phyloP scores from a whole-genome alignment of 2,113 vertebrate genomes.

The Catharus fuscescens region DNA sequence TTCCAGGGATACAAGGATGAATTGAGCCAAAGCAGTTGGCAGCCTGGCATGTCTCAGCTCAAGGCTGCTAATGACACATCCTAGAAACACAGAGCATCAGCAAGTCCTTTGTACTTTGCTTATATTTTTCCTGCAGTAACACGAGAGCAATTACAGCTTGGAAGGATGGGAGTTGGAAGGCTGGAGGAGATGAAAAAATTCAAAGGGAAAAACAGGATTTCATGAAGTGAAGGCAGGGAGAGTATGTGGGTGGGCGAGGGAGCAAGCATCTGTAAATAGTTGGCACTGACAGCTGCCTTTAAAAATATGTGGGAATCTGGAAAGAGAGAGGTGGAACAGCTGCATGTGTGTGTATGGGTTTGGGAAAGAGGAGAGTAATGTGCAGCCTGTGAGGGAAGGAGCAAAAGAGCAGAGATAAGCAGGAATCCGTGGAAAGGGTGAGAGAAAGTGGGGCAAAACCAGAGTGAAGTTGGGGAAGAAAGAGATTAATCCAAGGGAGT shows the following conservation, averaged over 20 bases:
- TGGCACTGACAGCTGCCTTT: slow-evolving; percentile 7
- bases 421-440: neutral
- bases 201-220: neutral
- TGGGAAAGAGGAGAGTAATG: neutral
- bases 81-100: slow-evolving; percentile 45
- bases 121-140: slow-evolving; percentile 30
- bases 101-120: slow-evolving; percentile 41
- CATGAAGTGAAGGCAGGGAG: neutral
- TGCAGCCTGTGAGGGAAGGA: neutral
- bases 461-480: neutral
- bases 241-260: neutral
- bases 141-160: slow-evolving; percentile 27
- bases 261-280: slow-evolving; percentile 43
- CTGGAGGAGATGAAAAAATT: neutral
- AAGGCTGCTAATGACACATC: slow-evolving; percentile 53
- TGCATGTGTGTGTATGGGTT: neutral
- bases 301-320: neutral
- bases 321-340: neutral
- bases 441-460: neutral
- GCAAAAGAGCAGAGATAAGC: neutral
- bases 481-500: neutral
- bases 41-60: slow-evolving; percentile 18
- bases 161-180: neutral
- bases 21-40: slow-evolving; percentile 31
- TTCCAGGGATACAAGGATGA: slow-evolving; percentile 4